Evolutionary conservation across 2,888 invertebrate genomes (phyloP).

Genomic region (Enchytraeus crypticus): DNA sequence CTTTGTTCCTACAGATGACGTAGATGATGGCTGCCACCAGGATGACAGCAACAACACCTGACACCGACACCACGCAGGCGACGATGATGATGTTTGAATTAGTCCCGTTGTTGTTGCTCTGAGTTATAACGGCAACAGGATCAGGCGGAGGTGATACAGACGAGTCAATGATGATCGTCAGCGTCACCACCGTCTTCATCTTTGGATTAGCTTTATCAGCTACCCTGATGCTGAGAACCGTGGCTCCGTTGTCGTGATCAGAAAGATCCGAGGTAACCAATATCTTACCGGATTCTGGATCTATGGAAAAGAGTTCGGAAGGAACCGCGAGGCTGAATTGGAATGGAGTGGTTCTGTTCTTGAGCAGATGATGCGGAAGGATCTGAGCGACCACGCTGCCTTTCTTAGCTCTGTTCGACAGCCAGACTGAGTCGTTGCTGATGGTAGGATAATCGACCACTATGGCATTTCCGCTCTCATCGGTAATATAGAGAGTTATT

Average conservation of each 20-base stretch:
- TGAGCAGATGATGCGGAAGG: slow-evolving; percentile 1
- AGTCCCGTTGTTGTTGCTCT: neutral
- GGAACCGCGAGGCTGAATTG: neutral
- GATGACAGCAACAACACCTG: neutral
- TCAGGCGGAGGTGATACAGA: neutral
- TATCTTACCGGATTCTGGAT: slow-evolving; percentile 3
- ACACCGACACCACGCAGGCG: neutral
- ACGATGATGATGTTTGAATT: slow-evolving; percentile 1
- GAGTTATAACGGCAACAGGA: neutral
- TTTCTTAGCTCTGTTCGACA: neutral
- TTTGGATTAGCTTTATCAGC: neutral
- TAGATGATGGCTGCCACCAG: neutral
- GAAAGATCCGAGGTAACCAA: neutral
- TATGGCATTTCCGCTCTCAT: slow-evolving; percentile 7
- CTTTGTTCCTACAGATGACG: neutral
- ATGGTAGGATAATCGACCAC: neutral
- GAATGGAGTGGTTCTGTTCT: neutral
- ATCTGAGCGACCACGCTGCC: slow-evolving; percentile 2
- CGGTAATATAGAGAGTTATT: slow-evolving; percentile 2
- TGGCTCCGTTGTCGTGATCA: neutral
- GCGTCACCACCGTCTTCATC: neutral
- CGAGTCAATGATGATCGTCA: neutral
- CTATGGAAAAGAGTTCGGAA: slow-evolving; percentile 1
- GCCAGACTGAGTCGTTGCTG: slow-evolving; percentile 5
- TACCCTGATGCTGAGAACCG: slow-evolving; percentile 1